Percentiles rank a stretch among this genome's conserved stretches.
Evolutionary conservation across 2,113 vertebrate genomes (phyloP).

Genomic region (zebrafish (Danio rerio)): DNA sequence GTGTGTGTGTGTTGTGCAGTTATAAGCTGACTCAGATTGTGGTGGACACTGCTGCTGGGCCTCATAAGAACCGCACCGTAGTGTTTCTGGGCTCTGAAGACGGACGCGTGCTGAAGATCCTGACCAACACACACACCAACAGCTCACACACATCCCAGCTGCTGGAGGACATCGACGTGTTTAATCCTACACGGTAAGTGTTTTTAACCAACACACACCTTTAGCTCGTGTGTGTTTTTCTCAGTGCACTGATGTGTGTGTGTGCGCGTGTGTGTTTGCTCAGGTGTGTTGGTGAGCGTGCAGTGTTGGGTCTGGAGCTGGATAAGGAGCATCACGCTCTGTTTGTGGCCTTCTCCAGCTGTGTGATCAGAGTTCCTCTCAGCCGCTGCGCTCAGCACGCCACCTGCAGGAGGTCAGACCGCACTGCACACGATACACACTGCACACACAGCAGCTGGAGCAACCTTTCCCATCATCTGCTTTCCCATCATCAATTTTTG

Average conservation of each 20-base stretch:
- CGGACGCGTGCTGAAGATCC: conserved; percentile 85
- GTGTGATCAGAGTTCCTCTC: conserved; percentile 82
- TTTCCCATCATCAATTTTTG: too few relatives aligned
- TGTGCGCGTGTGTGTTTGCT: background rate
- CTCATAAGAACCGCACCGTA: conserved; percentile 78
- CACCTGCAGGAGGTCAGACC: conserved; percentile 77
- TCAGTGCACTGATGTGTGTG: too few relatives aligned
- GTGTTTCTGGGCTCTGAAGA: conserved; percentile 89
- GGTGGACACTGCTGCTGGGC: conserved; percentile 83
- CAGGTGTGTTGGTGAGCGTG: conserved; percentile 81
- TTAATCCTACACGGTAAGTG: conserved; percentile 77
- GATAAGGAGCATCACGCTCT: conserved; percentile 82
- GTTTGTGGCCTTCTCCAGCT: conserved; percentile 86
- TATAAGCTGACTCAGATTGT: conserved; percentile 84
- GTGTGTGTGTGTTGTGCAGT: conserved; percentile 63
- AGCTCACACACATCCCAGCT: conserved; percentile 68
- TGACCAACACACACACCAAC: conserved; percentile 68
- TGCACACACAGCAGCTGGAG: too few relatives aligned
- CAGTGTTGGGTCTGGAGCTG: conserved; percentile 81
- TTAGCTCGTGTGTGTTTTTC: too few relatives aligned
- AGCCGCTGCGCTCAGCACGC: conserved; percentile 79
- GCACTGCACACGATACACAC: too few relatives aligned
- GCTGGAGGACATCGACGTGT: conserved; percentile 86
- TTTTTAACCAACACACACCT: too few relatives aligned
- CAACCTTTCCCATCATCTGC: too few relatives aligned